These are phyloP conservation scores for Tetramorium bicarinatum DNA, from an alignment of 2,888 invertebrate species.

Conservation along the genomic window DNA sequence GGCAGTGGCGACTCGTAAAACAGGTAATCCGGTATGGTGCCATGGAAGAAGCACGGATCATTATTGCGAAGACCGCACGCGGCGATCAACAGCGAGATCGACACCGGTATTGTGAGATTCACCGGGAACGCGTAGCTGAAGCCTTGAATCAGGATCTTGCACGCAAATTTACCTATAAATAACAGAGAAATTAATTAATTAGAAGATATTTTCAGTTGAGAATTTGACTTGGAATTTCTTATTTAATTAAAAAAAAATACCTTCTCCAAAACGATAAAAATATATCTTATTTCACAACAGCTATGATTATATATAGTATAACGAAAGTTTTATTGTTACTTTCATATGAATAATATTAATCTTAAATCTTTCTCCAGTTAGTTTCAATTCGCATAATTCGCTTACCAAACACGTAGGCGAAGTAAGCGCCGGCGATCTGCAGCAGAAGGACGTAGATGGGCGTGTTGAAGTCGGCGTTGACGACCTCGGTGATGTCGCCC, in stretches of 20 bases:
- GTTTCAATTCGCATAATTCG: background rate
- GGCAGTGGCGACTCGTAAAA: conserved; percentile 96
- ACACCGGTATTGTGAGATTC: conserved; percentile 96
- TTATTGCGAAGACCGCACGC: conserved; percentile 95
- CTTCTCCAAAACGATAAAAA: background rate
- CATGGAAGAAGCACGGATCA: conserved; percentile 96
- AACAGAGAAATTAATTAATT: conserved; percentile 51
- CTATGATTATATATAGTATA: background rate
- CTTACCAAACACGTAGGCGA: conserved; percentile 95
- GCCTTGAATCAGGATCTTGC: conserved; percentile 98
- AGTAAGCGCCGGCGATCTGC: conserved; percentile 94
- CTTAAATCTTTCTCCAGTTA: background rate
- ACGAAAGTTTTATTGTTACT: background rate
- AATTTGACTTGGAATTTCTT: background rate
- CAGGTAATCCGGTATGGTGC: conserved; percentile 94
- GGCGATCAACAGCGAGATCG: conserved; percentile 94
- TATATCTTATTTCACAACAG: background rate
- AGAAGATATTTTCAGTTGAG: background rate
- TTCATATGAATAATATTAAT: background rate
- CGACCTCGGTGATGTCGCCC: conserved; percentile 89
- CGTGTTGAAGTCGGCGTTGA: conserved; percentile 91
- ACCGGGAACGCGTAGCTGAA: conserved; percentile 99
- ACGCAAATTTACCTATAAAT: conserved; percentile 94
- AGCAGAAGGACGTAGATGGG: conserved; percentile 93
- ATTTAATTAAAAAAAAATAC: background rate